phyloP scores from a whole-genome alignment of 1,140 invertebrate genomes.

The Hydropsyche tenuis region DNA sequence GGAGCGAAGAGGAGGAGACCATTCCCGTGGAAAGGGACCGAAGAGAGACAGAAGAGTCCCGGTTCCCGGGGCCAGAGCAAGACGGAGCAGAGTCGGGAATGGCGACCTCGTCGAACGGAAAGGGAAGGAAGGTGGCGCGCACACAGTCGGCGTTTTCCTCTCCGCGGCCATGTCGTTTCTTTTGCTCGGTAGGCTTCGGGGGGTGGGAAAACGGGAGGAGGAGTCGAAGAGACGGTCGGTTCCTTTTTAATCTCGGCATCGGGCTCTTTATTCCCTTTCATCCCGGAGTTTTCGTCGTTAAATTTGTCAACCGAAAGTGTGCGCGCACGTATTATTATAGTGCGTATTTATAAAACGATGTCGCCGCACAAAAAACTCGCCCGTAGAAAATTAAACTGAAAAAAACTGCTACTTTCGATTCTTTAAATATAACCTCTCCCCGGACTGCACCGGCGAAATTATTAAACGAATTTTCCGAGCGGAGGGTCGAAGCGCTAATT shows the following conservation, averaged over 20 bases:
- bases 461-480: too few species aligned
- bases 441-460: too few species aligned
- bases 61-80: too few species aligned
- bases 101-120: slow-evolving; percentile 9
- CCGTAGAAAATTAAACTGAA: slow-evolving; percentile 19
- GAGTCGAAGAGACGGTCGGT: slow-evolving; percentile 19
- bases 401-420: too few species aligned
- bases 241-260: slow-evolving; percentile 46
- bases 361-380: neutral
- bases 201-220: too few species aligned
- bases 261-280: slow-evolving; percentile 38
- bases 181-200: too few species aligned
- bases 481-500: too few species aligned
- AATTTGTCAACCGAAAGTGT: slow-evolving; percentile 45
- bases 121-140: neutral
- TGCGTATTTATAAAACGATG: slow-evolving; percentile 37
- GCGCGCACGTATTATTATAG: slow-evolving; percentile 24
- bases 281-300: slow-evolving; percentile 42
- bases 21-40: too few species aligned
- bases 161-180: slow-evolving; percentile 17
- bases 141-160: neutral
- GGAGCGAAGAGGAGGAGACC: too few species aligned
- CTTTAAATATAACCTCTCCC: too few species aligned
- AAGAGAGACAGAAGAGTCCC: too few species aligned
- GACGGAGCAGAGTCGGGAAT: slow-evolving; percentile 8